phyloP scores from a whole-genome alignment of 1,140 invertebrate species.

The Pectinophora gossypiella region DNA sequence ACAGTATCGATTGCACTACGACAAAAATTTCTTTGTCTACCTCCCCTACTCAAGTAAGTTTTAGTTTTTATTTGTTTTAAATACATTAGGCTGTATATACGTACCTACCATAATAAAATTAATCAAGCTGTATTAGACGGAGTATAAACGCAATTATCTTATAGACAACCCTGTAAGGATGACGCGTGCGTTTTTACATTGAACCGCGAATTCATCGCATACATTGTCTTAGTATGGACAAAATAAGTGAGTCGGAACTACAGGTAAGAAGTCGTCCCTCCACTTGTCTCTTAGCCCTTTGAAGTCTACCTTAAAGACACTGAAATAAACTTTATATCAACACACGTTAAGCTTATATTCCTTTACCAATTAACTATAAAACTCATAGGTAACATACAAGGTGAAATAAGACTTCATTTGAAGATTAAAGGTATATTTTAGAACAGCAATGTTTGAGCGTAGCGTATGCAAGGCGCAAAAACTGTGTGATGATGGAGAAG shows the following conservation, averaged over 20 bases:
- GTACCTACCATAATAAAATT: no score
- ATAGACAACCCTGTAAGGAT: slow-evolving; percentile 33
- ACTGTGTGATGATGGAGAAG: slow-evolving; percentile 50
- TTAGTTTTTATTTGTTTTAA: no score
- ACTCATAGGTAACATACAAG: no score
- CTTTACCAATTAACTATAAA: background rate
- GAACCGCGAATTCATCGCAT: slow-evolving; percentile 53
- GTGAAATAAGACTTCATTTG: background rate
- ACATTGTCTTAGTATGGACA: slow-evolving; percentile 65
- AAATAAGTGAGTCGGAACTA: slow-evolving; percentile 63
- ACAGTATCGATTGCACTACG: no score
- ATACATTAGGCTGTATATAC: no score
- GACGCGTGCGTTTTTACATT: slow-evolving; percentile 37
- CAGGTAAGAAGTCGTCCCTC: slow-evolving; percentile 44
- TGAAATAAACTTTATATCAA: slow-evolving; percentile 17
- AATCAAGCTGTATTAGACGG: no score
- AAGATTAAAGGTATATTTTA: slow-evolving; percentile 12
- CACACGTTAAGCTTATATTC: slow-evolving; percentile 2
- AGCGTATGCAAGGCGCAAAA: slow-evolving; percentile 25
- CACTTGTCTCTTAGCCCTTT: slow-evolving; percentile 29
- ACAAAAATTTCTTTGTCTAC: no score
- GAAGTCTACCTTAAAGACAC: slow-evolving; percentile 20
- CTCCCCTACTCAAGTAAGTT: no score
- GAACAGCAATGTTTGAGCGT: background rate
- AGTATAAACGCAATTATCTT: no score